These are phyloP conservation scores for Ceyx margarethae DNA, from an alignment of 2,113 vertebrate genomes.

Conservation along the genomic window DNA sequence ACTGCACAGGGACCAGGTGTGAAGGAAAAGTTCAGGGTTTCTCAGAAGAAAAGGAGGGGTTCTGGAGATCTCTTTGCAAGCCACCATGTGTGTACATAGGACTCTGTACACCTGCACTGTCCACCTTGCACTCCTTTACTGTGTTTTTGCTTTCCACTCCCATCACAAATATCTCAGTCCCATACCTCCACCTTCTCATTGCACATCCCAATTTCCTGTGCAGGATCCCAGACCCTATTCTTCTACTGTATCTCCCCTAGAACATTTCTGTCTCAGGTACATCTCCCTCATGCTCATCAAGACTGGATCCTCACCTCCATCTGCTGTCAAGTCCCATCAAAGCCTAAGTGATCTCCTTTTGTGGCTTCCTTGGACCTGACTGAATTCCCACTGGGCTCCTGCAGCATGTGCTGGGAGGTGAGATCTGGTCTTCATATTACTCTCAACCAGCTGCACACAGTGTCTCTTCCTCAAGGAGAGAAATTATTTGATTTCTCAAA, in stretches of 20 bases:
- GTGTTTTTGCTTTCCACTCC: neutral
- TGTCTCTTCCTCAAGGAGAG: neutral
- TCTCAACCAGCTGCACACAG: neutral
- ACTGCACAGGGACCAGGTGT: neutral
- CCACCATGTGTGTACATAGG: rapidly evolving
- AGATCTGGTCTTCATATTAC: neutral
- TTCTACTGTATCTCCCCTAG: neutral
- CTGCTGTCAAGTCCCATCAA: neutral
- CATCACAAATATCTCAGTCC: neutral
- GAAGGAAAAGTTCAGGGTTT: neutral
- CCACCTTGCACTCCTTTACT: neutral
- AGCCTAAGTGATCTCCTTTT: neutral
- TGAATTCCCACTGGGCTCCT: neutral
- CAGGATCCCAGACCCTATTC: neutral
- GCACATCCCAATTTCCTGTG: neutral
- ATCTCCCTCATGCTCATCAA: neutral
- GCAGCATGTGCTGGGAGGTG: neutral
- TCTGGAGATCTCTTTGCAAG: neutral
- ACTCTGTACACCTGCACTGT: neutral
- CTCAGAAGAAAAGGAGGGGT: neutral
- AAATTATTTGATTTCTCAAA: neutral
- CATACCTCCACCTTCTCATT: neutral
- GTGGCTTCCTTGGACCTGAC: neutral
- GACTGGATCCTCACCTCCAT: neutral
- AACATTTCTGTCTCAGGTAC: neutral